A percentile compares a stretch with the other conserved stretches of the same genome.
Evolutionary conservation across 2,888 invertebrate genomes (phyloP).

Genomic region (Heterodera filipjevi): DNA sequence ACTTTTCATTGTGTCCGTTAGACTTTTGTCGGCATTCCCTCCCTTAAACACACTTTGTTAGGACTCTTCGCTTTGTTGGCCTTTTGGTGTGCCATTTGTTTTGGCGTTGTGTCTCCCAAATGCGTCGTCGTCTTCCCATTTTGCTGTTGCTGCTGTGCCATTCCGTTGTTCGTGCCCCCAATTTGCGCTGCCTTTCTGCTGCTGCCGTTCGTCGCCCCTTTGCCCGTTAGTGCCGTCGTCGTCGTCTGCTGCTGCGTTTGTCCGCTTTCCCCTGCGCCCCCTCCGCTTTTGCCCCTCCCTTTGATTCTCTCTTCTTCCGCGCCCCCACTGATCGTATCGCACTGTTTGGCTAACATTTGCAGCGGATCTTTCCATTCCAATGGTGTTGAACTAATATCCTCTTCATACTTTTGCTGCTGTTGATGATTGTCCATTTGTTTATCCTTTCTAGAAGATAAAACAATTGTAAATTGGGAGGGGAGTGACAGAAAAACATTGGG

Average conservation of each 20-base stretch:
- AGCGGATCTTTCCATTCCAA: constrained; percentile 23
- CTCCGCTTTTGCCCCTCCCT: constrained; percentile 4
- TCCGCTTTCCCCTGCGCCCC: neutral
- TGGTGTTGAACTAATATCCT: neutral
- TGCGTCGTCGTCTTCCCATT: neutral
- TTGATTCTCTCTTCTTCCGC: neutral
- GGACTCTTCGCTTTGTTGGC: neutral
- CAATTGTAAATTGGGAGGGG: neutral
- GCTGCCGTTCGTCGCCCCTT: neutral
- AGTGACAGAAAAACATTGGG: neutral
- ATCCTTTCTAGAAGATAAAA: constrained; percentile 1
- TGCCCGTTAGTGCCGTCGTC: neutral
- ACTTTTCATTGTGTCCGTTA: too few species aligned
- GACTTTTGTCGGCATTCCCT: too few species aligned
- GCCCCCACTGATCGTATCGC: constrained; percentile 28
- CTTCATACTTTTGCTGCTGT: neutral
- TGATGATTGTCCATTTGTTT: neutral
- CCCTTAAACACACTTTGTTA: neutral
- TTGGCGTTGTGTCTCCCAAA: neutral
- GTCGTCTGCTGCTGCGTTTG: neutral
- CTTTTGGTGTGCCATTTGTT: neutral
- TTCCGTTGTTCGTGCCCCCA: neutral
- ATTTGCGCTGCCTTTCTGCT: neutral
- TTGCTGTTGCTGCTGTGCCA: neutral
- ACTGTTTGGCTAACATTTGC: constrained; percentile 28